Evolutionary conservation across 2,797 vertebrate species (phyloP).

Genomic region (Phrynocephalus forsythii): DNA sequence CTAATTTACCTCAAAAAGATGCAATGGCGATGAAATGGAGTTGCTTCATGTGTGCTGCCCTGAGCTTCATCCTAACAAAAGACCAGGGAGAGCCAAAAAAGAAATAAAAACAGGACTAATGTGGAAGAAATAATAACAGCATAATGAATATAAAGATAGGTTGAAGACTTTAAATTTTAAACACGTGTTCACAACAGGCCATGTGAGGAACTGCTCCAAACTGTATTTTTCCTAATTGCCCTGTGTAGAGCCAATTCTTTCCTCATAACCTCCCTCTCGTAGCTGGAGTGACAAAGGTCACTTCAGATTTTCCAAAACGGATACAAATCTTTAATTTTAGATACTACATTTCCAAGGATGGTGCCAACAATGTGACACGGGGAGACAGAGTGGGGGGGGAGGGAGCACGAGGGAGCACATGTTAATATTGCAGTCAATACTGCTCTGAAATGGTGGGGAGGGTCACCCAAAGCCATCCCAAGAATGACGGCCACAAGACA

Average conservation of each 20-base stretch:
- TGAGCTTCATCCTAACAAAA: neutral
- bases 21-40: neutral
- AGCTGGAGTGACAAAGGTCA: constrained; percentile 70
- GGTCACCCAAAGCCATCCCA: constrained; percentile 57
- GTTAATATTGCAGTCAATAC: constrained; percentile 33
- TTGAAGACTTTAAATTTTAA: neutral
- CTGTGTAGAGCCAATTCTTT: constrained; percentile 53
- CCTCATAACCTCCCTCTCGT: constrained; percentile 46
- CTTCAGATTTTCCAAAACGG: constrained; percentile 73
- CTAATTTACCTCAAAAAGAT: neutral
- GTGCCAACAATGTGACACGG: constrained; percentile 71
- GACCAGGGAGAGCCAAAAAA: neutral
- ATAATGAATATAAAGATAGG: neutral
- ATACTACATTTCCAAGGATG: constrained; percentile 71
- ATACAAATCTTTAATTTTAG: constrained; percentile 77
- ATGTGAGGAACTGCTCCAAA: constrained; percentile 37
- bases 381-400: neutral
- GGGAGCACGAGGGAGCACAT: neutral
- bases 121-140: neutral
- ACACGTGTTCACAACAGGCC: constrained; percentile 12
- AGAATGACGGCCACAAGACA: constrained; percentile 31
- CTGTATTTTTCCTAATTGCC: constrained; percentile 23
- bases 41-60: neutral
- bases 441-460: constrained; percentile 49
- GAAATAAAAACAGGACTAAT: neutral